Conservation (phyloP, 2,797 vertebrate genomes). For the Esox masquinongy region DNA sequence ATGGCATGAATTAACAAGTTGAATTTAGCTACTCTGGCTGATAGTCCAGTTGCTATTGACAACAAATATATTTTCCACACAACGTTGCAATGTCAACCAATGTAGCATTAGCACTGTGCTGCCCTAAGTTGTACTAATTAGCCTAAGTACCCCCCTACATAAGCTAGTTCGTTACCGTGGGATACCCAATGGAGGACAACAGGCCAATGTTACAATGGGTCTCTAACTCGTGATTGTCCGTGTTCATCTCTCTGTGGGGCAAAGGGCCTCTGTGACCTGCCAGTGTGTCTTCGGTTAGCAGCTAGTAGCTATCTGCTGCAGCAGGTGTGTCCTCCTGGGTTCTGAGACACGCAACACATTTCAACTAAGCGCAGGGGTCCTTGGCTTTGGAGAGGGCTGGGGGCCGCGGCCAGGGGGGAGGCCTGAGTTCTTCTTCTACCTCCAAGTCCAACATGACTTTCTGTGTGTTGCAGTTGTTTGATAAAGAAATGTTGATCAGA, state of each 20-base stretch:
- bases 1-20: background rate
- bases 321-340: slow-evolving; percentile 5
- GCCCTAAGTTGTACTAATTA: background rate
- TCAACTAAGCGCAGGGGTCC: slow-evolving; percentile 7
- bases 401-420: slow-evolving; percentile 36
- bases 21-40: background rate
- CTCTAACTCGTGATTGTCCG: slow-evolving; percentile 60
- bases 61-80: slow-evolving; percentile 15
- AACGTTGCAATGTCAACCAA: background rate
- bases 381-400: slow-evolving; percentile 11
- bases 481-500: too few relatives aligned
- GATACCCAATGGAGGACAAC: slow-evolving; percentile 46
- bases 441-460: too few relatives aligned
- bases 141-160: too few relatives aligned
- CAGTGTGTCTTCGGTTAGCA: slow-evolving; percentile 24
- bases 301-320: background rate
- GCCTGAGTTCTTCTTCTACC: slow-evolving; percentile 8
- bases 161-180: slow-evolving; percentile 10
- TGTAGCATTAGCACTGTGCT: background rate
- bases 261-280: slow-evolving; percentile 64
- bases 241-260: slow-evolving; percentile 68
- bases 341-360: slow-evolving; percentile 9
- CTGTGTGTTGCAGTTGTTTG: too few relatives aligned
- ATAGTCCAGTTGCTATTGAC: background rate
- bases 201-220: slow-evolving; percentile 74